Evolutionary conservation across 2,797 vertebrate species (phyloP), one percentile per base, ranked within the genome.

Genomic region (Sciurus carolinensis): DNA sequence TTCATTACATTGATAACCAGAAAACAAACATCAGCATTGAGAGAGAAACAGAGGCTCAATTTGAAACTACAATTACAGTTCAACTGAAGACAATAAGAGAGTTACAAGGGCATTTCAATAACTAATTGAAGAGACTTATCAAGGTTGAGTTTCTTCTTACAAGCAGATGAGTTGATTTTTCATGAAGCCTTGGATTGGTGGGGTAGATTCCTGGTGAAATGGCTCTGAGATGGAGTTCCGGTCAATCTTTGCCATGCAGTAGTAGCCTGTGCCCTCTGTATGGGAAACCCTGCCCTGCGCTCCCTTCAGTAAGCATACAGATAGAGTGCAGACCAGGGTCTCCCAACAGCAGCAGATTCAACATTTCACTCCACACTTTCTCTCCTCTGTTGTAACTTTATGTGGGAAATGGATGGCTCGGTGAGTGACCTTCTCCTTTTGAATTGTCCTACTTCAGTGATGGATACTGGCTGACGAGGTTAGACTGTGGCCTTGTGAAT

Each of bases 241-340:
- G 66, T 89, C 77, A 91, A 83, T n/a, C 10, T 95, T 92, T 87
- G 90, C 88, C 91, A 94, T 44, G 52, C 7, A 13, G 86, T 72
- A 79, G 96, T 85, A 89, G 96, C 79, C 95, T 67, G 92, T 87
- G 97, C 95, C 96, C 89, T 95, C 96, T 97, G 94, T 91, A 97
- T 95, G 96, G 96, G 96, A 97, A 97, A 97, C 97, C 95, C 88
- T 97, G 96, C 94, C 83, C 97, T 97, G 96, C 80, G 22, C 91
- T 97, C 96, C 95, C 95, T 97, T 96, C 91, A 96, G 80, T 95
- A 93, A 91, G 80, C 62, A 82, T 83, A 96, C 97, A 97, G 97
- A 97, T 90, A 96, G 97, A 97, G 95, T 96, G 96, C 97, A 97
- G 96, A 86, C 95, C 96, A 98, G 96, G 96, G 95, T 97, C 97